These are phyloP conservation scores for Percina caprodes DNA, from an alignment of 2,113 vertebrate genomes.

Conservation along the genomic window DNA sequence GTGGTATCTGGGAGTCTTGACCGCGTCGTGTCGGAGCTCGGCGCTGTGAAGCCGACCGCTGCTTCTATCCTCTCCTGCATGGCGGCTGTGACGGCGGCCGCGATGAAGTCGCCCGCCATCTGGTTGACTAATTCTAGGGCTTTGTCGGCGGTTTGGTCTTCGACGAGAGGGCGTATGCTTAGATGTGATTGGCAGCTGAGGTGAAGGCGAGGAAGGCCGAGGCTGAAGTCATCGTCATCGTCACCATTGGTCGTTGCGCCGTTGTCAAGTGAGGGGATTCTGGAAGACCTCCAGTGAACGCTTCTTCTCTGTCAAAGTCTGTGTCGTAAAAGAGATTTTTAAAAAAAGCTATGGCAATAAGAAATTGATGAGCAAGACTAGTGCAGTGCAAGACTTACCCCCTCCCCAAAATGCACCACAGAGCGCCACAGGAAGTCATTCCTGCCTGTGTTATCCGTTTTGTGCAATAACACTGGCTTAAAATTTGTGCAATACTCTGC, in stretches of 20 bases:
- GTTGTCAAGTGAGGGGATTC: constrained; percentile 95
- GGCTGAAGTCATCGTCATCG: constrained; percentile 87
- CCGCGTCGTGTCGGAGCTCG: constrained; percentile 5
- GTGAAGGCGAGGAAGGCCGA: constrained; percentile 82
- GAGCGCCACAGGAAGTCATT: no score
- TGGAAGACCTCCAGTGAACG: constrained; percentile 87
- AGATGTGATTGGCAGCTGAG: constrained; percentile 63
- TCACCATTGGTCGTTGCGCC: constrained; percentile 90
- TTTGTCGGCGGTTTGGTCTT: constrained; percentile 54
- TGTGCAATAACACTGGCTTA: no score
- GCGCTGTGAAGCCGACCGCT: constrained; percentile 18
- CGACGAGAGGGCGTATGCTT: constrained; percentile 56
- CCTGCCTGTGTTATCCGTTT: no score
- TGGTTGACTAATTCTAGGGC: constrained; percentile 86
- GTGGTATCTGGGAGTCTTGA: constrained; percentile 37
- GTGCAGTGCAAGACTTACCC: no score
- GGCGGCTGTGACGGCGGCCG: constrained; percentile 88
- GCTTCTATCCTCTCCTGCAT: constrained; percentile 91
- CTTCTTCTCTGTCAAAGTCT: constrained; percentile 95
- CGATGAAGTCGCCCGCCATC: constrained; percentile 88
- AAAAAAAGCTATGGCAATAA: background rate
- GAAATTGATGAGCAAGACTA: background rate
- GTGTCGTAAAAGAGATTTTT: background rate
- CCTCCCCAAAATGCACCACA: no score
- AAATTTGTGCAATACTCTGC: no score